Conservation (phyloP, 2,888 invertebrate genomes). For the Drosophila gaucha region DNA sequence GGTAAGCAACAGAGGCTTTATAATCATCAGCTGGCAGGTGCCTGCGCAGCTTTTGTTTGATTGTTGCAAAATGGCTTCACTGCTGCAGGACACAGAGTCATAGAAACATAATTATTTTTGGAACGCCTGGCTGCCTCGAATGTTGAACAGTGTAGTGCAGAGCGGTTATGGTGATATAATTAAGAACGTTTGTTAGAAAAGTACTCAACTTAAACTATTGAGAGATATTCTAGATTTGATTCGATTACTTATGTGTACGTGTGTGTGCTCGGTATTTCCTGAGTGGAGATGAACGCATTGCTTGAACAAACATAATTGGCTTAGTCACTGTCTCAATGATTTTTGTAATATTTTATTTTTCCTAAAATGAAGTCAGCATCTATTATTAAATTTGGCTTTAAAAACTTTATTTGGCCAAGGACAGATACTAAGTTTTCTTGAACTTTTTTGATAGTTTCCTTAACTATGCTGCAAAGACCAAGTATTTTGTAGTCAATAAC, state of each 20-base stretch:
- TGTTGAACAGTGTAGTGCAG: not conserved
- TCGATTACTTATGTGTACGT: not conserved
- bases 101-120: slow-evolving; percentile 3
- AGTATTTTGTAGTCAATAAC: not conserved
- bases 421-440: not conserved
- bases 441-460: not conserved
- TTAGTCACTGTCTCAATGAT: not conserved
- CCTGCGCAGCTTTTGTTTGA: slow-evolving; percentile 37
- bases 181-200: slow-evolving; percentile 2
- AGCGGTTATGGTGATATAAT: slow-evolving; percentile 2
- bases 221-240: no score
- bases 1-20: slow-evolving; percentile 9
- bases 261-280: no score
- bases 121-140: not conserved
- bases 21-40: slow-evolving; percentile 5
- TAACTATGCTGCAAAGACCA: not conserved
- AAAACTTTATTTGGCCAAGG: not conserved
- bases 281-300: no score
- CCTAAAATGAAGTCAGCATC: not conserved
- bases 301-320: no score
- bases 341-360: no score
- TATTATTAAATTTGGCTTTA: not conserved
- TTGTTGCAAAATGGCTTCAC: slow-evolving; percentile 35
- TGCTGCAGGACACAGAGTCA: slow-evolving; percentile 17
- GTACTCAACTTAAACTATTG: no score